phyloP scores from a whole-genome alignment of 2,797 vertebrate species.

The Parambassis ranga region DNA sequence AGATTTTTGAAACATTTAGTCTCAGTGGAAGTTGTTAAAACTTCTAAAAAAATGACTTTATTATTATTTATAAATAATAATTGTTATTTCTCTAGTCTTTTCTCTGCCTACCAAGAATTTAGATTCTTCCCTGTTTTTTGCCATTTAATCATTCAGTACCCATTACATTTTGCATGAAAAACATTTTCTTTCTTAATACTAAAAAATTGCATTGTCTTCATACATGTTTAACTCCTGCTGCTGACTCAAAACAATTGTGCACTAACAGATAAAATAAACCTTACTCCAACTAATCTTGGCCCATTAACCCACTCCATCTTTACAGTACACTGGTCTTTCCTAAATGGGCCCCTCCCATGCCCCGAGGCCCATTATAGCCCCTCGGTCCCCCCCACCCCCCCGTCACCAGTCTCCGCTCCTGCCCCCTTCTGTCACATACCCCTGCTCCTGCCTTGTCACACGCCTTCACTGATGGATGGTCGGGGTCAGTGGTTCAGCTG shows the following conservation, averaged over 20 bases:
- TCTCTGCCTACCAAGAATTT: too few species aligned
- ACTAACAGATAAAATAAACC: too few species aligned
- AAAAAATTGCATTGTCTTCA: too few species aligned
- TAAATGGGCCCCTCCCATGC: constrained; percentile 48
- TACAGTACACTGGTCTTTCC: constrained; percentile 43
- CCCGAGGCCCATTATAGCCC: constrained; percentile 66
- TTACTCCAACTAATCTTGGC: too few species aligned
- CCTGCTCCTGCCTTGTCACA: constrained; percentile 75
- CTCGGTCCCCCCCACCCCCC: constrained; percentile 39
- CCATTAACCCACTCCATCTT: constrained; percentile 42
- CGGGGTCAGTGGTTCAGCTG: constrained; percentile 83
- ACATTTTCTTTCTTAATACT: too few species aligned
- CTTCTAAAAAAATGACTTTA: background rate
- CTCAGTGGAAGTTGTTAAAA: background rate
- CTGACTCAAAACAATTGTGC: too few species aligned
- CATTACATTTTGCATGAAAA: too few species aligned
- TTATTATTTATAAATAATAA: background rate
- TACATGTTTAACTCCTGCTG: too few species aligned
- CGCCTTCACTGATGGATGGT: constrained; percentile 81
- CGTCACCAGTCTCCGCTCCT: constrained; percentile 37
- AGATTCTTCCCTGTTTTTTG: too few species aligned
- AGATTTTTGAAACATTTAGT: background rate
- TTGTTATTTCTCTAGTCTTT: background rate
- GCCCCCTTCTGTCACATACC: constrained; percentile 68
- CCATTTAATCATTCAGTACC: too few species aligned